Conservation (phyloP, 2,797 vertebrate species). For the Helarctos malayanus region DNA sequence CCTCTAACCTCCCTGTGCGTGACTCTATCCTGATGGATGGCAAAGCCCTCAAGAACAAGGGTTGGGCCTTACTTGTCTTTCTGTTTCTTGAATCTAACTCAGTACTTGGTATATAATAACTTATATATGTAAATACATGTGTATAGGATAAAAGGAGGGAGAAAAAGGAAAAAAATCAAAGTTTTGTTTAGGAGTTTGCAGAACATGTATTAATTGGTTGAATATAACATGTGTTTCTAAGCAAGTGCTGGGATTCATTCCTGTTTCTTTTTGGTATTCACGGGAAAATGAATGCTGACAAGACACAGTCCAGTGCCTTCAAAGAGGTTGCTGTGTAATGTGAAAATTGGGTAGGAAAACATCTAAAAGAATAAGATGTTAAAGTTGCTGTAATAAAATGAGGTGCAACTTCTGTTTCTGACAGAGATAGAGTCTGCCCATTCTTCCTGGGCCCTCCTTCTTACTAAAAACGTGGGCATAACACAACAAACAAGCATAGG, state of each 20-base stretch:
- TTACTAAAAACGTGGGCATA: neutral
- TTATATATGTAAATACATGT: neutral
- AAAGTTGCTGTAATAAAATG: slow-evolving; percentile 35
- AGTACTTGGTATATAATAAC: neutral
- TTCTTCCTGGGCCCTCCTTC: neutral
- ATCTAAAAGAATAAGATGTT: slow-evolving; percentile 47
- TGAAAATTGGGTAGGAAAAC: slow-evolving; percentile 47
- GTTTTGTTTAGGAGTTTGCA: slow-evolving; percentile 38
- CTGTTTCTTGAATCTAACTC: neutral
- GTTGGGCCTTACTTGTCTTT: neutral
- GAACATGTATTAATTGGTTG: neutral
- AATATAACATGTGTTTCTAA: neutral
- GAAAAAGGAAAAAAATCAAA: neutral
- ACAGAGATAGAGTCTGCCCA: neutral
- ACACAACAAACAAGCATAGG: neutral
- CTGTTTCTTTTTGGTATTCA: slow-evolving; percentile 12
- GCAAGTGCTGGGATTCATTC: slow-evolving; percentile 17
- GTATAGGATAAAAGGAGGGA: neutral
- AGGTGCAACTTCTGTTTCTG: slow-evolving; percentile 7
- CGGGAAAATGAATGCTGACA: slow-evolving; percentile 41
- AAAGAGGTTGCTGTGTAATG: neutral
- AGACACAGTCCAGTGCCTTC: neutral
- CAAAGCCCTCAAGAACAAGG: neutral
- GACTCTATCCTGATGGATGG: neutral
- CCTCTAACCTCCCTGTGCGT: neutral